Evolutionary conservation across 2,888 invertebrate genomes (phyloP).

Genomic region (Rhimphoctona megacephalus): DNA sequence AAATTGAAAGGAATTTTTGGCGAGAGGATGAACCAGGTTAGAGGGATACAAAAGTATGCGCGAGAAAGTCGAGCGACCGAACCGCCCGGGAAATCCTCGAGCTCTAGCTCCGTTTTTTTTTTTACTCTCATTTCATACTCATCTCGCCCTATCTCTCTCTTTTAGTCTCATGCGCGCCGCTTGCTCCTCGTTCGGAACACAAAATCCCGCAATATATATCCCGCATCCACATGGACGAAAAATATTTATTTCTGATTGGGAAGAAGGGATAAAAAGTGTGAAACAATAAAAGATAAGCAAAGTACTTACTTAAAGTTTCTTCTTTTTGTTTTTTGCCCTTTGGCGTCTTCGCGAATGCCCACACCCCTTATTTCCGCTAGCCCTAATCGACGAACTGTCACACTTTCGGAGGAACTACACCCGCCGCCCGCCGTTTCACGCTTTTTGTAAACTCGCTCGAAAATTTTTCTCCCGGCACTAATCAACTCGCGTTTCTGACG

Average conservation of each 20-base stretch:
- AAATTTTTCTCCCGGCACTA: slow-evolving; percentile 57
- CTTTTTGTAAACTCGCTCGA: slow-evolving; percentile 48
- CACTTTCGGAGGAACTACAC: slow-evolving; percentile 57
- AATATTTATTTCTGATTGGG: slow-evolving; percentile 32
- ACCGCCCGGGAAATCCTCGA: slow-evolving; percentile 57
- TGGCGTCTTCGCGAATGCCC: slow-evolving; percentile 76
- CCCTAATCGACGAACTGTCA: slow-evolving; percentile 74
- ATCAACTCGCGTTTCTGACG: slow-evolving; percentile 49
- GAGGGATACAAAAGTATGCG: slow-evolving; percentile 25
- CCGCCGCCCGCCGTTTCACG: slow-evolving; percentile 26
- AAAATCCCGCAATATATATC: slow-evolving; percentile 4
- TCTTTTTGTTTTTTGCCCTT: slow-evolving; percentile 59
- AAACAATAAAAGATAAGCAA: slow-evolving; percentile 36
- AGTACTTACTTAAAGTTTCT: slow-evolving; percentile 75
- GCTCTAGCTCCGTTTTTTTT: slow-evolving; percentile 28
- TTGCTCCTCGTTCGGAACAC: neutral
- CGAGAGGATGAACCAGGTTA: slow-evolving; percentile 4
- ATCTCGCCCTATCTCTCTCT: slow-evolving; percentile 24
- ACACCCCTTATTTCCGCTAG: slow-evolving; percentile 75
- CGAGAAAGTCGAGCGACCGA: slow-evolving; percentile 48
- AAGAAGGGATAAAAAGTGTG: slow-evolving; percentile 7
- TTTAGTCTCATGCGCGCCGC: slow-evolving; percentile 23
- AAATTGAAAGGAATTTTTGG: slow-evolving; percentile 40
- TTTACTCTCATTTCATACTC: slow-evolving; percentile 26
- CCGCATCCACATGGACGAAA: slow-evolving; percentile 26